Conservation (phyloP, 2,113 vertebrate genomes). For the Aramus guarauna region DNA sequence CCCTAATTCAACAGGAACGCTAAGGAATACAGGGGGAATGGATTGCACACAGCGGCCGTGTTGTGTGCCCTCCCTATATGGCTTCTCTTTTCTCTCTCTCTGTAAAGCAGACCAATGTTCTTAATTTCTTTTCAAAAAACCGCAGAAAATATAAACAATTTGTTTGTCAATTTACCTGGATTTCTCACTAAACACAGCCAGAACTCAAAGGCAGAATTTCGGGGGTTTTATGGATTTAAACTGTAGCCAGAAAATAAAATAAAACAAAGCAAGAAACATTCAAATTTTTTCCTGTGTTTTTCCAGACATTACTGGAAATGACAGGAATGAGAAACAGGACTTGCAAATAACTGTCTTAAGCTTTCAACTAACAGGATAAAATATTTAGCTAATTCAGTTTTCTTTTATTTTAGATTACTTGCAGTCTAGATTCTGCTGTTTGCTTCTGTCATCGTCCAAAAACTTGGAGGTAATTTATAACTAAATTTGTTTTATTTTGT, state of each 20-base stretch:
- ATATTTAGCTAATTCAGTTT: conserved; percentile 25
- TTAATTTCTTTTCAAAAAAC: background rate
- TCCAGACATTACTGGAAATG: background rate
- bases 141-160: background rate
- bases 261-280: background rate
- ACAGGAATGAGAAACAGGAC: background rate
- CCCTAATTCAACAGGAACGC: background rate
- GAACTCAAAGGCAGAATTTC: background rate
- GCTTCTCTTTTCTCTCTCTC: background rate
- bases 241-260: background rate
- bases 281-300: background rate
- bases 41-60: accelerated
- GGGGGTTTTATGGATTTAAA: background rate
- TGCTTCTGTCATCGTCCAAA: background rate
- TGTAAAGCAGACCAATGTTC: background rate
- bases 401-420: background rate
- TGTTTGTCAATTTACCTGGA: background rate
- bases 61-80: background rate
- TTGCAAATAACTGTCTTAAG: background rate
- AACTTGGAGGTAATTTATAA: background rate
- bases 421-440: background rate
- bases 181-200: background rate
- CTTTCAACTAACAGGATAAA: conserved; percentile 2
- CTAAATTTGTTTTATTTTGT: background rate
- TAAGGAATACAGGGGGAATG: background rate